phyloP scores from a whole-genome alignment of 2,797 vertebrate species.

The Microcaecilia unicolor region DNA sequence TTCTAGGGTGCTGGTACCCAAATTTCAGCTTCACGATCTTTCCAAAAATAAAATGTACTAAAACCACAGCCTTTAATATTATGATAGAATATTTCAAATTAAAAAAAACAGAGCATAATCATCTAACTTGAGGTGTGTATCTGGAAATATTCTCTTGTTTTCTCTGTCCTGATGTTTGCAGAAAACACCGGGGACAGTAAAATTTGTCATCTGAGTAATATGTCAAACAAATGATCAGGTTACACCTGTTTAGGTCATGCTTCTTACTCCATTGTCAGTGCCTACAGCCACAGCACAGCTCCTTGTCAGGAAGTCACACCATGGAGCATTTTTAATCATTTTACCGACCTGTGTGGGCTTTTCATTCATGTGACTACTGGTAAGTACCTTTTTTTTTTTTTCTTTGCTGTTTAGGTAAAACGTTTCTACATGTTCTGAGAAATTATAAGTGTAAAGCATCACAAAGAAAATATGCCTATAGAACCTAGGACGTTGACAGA shows the following conservation, averaged over 20 bases:
- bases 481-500: background rate
- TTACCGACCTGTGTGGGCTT: conserved; percentile 6
- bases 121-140: no score
- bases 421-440: no score
- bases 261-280: conserved; percentile 34
- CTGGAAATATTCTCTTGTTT: no score
- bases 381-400: conserved; percentile 36
- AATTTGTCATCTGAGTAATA: conserved; percentile 19
- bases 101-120: no score
- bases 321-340: conserved; percentile 16
- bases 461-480: no score
- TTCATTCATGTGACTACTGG: conserved; percentile 18
- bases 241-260: conserved; percentile 38
- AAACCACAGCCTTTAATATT: no score
- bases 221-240: conserved; percentile 40
- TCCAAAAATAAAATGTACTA: no score
- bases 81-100: no score
- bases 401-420: background rate
- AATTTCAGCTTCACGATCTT: no score
- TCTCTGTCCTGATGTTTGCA: no score
- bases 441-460: no score
- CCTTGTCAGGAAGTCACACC: conserved; percentile 19
- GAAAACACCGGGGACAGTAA: background rate
- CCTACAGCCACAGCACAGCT: conserved; percentile 18
- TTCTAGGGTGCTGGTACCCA: no score